Percentiles rank a stretch among this genome's conserved stretches.
Evolutionary conservation across 2,113 vertebrate species (phyloP).

Genomic region (Pardalotus punctatus): DNA sequence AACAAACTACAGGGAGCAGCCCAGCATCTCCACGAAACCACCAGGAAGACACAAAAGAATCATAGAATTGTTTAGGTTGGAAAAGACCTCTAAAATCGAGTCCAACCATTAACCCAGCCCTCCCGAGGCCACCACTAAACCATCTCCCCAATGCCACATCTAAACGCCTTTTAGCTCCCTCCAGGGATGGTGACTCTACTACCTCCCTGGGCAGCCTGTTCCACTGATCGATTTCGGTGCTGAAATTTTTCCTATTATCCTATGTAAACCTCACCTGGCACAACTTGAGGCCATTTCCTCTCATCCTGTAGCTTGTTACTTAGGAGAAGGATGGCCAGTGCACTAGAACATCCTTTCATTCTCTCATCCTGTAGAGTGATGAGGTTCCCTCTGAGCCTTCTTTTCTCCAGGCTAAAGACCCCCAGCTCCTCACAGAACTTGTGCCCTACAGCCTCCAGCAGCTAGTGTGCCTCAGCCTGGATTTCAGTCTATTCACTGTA

Average conservation of each 20-base stretch:
- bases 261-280: neutral
- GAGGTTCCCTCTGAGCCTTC: neutral
- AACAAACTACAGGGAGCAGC: neutral
- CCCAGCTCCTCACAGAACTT: neutral
- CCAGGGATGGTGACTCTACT: neutral
- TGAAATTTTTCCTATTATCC: neutral
- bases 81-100: neutral
- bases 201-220: neutral
- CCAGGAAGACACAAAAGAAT: neutral
- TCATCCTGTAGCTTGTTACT: neutral
- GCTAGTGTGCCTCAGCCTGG: neutral
- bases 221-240: neutral
- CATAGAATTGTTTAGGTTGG: neutral
- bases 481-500: conserved; percentile 8
- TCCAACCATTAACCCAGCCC: neutral
- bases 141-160: neutral
- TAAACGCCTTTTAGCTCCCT: neutral
- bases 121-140: neutral
- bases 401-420: neutral
- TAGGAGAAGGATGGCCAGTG: neutral
- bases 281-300: neutral
- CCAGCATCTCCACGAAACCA: neutral
- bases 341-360: neutral
- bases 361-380: neutral
- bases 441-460: neutral